These are phyloP conservation scores for Enteromius radiatus DNA, from an alignment of 2,797 vertebrate genomes.

Conservation along the genomic window DNA sequence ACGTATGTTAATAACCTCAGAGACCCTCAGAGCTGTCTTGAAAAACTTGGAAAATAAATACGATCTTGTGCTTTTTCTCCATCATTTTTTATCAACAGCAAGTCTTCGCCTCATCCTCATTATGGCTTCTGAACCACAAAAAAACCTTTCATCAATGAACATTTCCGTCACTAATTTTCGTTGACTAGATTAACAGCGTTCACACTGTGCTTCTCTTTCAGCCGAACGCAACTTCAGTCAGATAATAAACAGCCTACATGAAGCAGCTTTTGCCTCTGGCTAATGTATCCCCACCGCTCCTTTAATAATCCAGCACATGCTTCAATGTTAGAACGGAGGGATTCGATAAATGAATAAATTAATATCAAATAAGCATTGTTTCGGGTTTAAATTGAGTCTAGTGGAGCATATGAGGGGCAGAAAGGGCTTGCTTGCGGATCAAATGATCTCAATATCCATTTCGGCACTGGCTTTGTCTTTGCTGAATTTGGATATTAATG, in stretches of 20 bases:
- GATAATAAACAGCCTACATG: constrained; percentile 52
- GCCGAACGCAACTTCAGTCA: constrained; percentile 46
- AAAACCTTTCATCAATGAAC: neutral
- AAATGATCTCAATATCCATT: constrained; percentile 65
- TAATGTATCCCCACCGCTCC: constrained; percentile 61
- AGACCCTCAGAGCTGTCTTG: neutral
- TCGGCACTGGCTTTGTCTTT: constrained; percentile 54
- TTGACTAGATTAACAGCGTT: constrained; percentile 27
- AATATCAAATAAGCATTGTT: constrained; percentile 50
- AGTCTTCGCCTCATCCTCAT: neutral
- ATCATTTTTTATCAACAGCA: neutral
- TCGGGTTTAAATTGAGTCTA: constrained; percentile 60
- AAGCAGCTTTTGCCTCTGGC: constrained; percentile 50
- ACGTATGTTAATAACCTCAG: neutral
- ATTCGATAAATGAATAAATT: constrained; percentile 47
- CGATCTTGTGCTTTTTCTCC: neutral
- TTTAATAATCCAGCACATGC: constrained; percentile 62
- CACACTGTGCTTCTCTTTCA: constrained; percentile 37
- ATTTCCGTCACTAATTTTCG: constrained; percentile 23
- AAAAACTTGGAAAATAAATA: neutral
- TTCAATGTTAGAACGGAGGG: constrained; percentile 44
- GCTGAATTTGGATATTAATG: constrained; percentile 65
- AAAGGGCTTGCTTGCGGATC: constrained; percentile 53
- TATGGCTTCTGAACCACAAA: neutral
- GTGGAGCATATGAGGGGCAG: constrained; percentile 47